Conservation (phyloP, 2,888 invertebrate genomes). For the Macrophya alboannulata region DNA sequence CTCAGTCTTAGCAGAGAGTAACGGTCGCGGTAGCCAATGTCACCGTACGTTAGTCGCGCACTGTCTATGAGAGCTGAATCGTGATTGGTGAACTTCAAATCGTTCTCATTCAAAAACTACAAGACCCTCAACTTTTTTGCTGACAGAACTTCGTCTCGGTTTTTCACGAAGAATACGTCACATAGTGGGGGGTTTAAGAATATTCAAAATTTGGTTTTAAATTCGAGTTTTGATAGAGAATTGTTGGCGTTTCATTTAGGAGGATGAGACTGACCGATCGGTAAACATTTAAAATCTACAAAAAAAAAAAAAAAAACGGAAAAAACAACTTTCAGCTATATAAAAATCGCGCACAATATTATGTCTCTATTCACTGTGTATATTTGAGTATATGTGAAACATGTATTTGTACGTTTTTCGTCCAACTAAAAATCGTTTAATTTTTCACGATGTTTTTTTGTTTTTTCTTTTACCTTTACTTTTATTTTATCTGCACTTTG, state of each 20-base stretch:
- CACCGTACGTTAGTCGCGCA: not conserved
- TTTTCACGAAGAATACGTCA: not conserved
- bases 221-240: not conserved
- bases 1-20: not conserved
- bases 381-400: constrained; percentile 59
- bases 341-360: constrained; percentile 36
- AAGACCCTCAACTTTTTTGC: not conserved
- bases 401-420: constrained; percentile 57
- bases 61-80: not conserved
- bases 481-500: constrained; percentile 58
- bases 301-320: not conserved
- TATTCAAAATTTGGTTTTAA: not conserved
- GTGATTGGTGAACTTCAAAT: constrained; percentile 20
- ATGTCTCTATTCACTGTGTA: constrained; percentile 53
- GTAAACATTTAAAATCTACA: constrained; percentile 3
- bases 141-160: not conserved
- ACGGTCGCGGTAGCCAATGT: constrained; percentile 13
- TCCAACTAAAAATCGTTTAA: not conserved
- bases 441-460: constrained; percentile 54
- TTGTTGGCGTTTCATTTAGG: not conserved
- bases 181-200: not conserved
- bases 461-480: constrained; percentile 57
- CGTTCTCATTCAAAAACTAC: constrained; percentile 12
- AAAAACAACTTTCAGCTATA: constrained; percentile 21
- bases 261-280: constrained; percentile 15